phyloP scores from a whole-genome alignment of 2,113 vertebrate genomes.

The Nycticryphes semicollaris region DNA sequence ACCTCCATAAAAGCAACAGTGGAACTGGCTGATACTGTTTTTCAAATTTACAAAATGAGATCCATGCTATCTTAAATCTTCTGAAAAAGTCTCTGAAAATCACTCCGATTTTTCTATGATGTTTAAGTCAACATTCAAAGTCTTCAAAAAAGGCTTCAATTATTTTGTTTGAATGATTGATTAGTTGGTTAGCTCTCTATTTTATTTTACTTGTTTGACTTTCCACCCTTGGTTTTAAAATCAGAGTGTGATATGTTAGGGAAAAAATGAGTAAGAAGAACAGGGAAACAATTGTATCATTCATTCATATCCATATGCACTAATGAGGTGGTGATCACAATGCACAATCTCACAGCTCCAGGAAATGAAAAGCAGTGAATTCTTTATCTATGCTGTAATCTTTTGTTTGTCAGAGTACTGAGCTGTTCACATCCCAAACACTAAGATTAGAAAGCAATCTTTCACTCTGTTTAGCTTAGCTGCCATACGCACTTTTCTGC shows the following conservation, averaged over 20 bases:
- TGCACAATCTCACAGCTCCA: neutral
- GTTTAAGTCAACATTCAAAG: neutral
- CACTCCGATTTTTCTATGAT: neutral
- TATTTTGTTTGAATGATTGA: neutral
- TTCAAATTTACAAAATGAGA: neutral
- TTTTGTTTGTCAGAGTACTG: neutral
- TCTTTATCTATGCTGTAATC: neutral
- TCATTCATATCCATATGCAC: neutral
- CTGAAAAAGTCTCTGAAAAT: neutral
- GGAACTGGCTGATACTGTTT: neutral
- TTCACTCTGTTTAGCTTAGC: neutral
- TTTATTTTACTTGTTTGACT: neutral
- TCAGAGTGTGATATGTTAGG: neutral
- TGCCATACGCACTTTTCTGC: neutral
- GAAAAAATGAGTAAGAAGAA: neutral
- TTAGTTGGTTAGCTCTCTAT: neutral
- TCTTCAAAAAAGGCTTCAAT: neutral
- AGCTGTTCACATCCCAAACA: neutral
- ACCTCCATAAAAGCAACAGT: neutral
- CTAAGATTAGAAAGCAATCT: neutral
- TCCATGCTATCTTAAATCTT: neutral
- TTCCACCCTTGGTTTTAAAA: neutral
- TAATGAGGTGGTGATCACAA: neutral
- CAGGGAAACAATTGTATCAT: neutral
- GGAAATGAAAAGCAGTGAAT: neutral